Conservation (phyloP, 2,113 vertebrate genomes). For the Halichoeres trimaculatus region DNA sequence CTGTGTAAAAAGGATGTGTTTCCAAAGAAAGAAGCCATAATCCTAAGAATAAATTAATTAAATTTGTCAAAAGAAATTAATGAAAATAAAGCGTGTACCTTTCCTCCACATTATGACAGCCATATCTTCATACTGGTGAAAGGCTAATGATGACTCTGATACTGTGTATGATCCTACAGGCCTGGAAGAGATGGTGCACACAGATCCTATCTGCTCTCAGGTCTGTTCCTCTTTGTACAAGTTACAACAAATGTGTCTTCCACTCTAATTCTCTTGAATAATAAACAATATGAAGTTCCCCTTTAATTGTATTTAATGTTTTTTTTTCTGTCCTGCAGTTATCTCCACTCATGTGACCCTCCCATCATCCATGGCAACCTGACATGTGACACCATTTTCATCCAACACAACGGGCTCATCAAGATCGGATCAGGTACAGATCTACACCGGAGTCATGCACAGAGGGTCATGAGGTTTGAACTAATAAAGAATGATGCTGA, state of each 20-base stretch:
- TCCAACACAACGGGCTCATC: conserved; percentile 98
- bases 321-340: conserved; percentile 49
- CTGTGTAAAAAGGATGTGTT: too few species aligned
- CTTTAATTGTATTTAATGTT: conserved; percentile 2
- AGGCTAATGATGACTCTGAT: conserved; percentile 27
- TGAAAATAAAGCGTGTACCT: not conserved
- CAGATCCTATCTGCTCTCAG: conserved; percentile 98
- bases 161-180: conserved; percentile 82
- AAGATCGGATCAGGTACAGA: conserved; percentile 96
- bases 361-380: conserved; percentile 85
- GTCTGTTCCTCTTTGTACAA: conserved; percentile 75
- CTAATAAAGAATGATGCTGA: conserved; percentile 28
- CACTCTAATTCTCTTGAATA: not conserved
- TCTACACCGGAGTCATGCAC: conserved; percentile 1
- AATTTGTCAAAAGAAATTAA: too few species aligned
- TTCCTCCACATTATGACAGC: not conserved
- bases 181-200: conserved; percentile 98
- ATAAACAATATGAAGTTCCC: not conserved
- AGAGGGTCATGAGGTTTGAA: not conserved
- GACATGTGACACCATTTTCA: conserved; percentile 98
- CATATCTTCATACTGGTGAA: not conserved
- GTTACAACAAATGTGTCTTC: not conserved
- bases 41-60: too few species aligned
- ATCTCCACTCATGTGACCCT: conserved; percentile 85
- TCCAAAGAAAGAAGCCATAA: too few species aligned